Base-by-base conservation (phyloP, 2,888 invertebrate species). In the Himalopsyche anomala region DNA sequence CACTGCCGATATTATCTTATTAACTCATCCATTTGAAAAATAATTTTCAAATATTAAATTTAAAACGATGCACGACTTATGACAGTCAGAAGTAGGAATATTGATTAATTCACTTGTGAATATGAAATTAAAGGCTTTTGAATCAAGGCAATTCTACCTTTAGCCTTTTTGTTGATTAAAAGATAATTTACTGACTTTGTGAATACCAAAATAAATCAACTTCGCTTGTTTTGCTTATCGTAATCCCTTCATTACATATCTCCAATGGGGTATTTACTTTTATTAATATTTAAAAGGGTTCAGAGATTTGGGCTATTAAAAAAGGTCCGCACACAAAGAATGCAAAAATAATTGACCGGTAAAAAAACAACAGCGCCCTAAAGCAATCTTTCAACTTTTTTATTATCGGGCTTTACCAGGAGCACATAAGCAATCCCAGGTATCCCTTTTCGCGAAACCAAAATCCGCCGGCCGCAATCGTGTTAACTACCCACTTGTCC, bases 401-500 rank as follows among this genome's bases (percentile, higher is more conserved):
- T 62, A 62, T 62, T 62, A 62, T 62, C 19, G 5, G 45, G 45
- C 45, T 45, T 45, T 11, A 45, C 45, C 45, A 11, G 62, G 62
- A 62, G 19, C 28, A 62, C 62, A 62, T 19, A 19, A 62, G 62
- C 19, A 62, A 62, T 62, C 28, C 62, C 62, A 62, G 62, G 62
- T 62, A 62, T 62, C 62, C 62, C 62, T 62, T 62, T 62, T 62
- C 28, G 38, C 80, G 17, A 19, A 80, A 80, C 40, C 80, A 42
- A 38, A 80, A 40, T 42, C 80, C 40, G 42, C 80, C 80, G 12
- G 11, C 15, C 80, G 38, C 80, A 80, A 40, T 80, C 80, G 80
- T 36, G 80, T 42, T 80, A 80, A 80, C 80, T 40, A n/a, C 80
- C 80, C 80, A 80, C 80, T 42, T 80, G 80, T 62, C 62, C 62